Evolutionary conservation across 2,113 vertebrate species (phyloP), one percentile per base, ranked within the genome.

Genomic region (Tamias sibiricus): DNA sequence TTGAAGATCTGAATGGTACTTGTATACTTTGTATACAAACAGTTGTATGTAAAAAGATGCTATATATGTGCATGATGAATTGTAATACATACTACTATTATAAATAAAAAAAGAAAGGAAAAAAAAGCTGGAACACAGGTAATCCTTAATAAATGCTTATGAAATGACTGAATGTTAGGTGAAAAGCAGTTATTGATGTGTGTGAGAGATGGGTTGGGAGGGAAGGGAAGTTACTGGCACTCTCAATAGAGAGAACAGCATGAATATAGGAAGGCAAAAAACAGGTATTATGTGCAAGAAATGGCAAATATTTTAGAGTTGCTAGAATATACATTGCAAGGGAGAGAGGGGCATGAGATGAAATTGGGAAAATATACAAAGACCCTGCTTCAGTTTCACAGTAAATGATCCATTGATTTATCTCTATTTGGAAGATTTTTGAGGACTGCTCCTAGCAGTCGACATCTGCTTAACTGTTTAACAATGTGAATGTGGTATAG

Each of bases 251-350:
- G 26, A 71, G 24, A 96, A 62, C 10, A 94, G 28, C 42, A 80
- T 80, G 42, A 81, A 9, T 54, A 28, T 10, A 49, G 0, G 35
- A 91, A 94, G 22, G 40, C 11, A 30, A 76, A 89, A 95, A 30
- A 0, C 0, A 47, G 14, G 4, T 49, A 75, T 42, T 79, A 20
- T 69, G 22, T n/a, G 16, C 71, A 76, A 35, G 32, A 64, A 93
- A 74, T 82, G 69, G 88, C 20, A 91, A 74, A 52, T 77, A 62
- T 42, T 91, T 90, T 76, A 35, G n/a, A 68, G 22, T 35, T 95
- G 30, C 79, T 87, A 22, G 30, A 81, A 35, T 35, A 44, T 14
- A 17, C 2, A 20, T 7, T 83, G 42, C 17, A 81, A 92, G 40
- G 49, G 59, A 91, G 40, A 95, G 28, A 94, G 62, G 44, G 44